These are phyloP conservation scores for Aphidoletes aphidimyza DNA, from an alignment of 2,888 invertebrate species.

Conservation along the genomic window DNA sequence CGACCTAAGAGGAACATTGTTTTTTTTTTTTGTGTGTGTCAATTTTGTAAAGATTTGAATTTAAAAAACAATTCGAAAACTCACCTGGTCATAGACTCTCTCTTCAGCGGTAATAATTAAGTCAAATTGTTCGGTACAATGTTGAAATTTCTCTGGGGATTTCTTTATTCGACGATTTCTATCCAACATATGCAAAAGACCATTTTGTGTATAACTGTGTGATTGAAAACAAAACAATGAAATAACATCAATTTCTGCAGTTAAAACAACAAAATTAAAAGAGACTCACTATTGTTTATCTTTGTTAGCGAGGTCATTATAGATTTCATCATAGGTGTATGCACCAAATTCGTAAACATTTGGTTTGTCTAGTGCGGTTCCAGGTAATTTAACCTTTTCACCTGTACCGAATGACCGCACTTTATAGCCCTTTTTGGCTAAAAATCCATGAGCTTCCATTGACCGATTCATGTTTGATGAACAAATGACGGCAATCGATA, in stretches of 20 bases:
- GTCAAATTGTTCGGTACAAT: slow-evolving; percentile 88
- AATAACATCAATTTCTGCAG: neutral
- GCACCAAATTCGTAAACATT: slow-evolving; percentile 97
- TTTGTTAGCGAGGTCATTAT: slow-evolving; percentile 88
- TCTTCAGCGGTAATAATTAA: slow-evolving; percentile 98
- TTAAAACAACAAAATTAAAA: slow-evolving; percentile 39
- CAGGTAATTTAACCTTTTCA: slow-evolving; percentile 96
- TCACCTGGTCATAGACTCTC: slow-evolving; percentile 93
- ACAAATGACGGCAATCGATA: slow-evolving; percentile 94
- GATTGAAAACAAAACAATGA: slow-evolving; percentile 54
- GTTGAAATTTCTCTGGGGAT: slow-evolving; percentile 94
- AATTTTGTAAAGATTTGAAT: neutral
- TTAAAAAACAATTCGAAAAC: neutral
- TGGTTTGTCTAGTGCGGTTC: slow-evolving; percentile 90
- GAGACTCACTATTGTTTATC: slow-evolving; percentile 85
- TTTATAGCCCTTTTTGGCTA: slow-evolving; percentile 96
- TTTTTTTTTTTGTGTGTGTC: no score
- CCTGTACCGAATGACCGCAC: slow-evolving; percentile 95
- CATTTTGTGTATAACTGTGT: slow-evolving; percentile 93
- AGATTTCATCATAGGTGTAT: slow-evolving; percentile 92
- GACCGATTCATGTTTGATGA: slow-evolving; percentile 99
- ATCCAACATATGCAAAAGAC: slow-evolving; percentile 97
- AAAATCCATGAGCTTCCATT: slow-evolving; percentile 98
- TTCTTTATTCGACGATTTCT: slow-evolving; percentile 95
- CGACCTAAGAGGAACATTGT: slow-evolving; percentile 88